Evolutionary conservation across 2,797 vertebrate genomes (phyloP).

Genomic region (Manis crassicaudata): DNA sequence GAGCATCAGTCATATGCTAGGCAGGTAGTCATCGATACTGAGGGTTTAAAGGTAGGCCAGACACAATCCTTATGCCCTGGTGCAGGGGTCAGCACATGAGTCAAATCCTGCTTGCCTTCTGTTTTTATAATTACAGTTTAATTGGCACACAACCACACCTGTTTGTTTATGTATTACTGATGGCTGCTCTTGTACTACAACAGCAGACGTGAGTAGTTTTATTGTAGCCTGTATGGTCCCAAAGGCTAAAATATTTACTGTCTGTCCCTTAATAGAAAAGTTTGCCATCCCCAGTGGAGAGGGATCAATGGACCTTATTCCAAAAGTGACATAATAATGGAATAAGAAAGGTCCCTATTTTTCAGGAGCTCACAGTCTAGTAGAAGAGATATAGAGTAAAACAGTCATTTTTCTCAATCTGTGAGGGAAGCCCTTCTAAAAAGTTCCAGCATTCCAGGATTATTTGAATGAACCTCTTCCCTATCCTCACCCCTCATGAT

Average conservation of each 20-base stretch:
- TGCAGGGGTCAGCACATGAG: not conserved
- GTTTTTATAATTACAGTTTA: not conserved
- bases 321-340: constrained; percentile 2
- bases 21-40: not conserved
- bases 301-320: not conserved
- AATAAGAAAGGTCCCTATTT: not conserved
- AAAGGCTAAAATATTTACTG: not conserved
- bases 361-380: not conserved
- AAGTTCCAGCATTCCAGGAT: not conserved
- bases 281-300: not conserved
- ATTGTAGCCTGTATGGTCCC: not conserved
- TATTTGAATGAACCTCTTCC: constrained; percentile 7
- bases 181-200: not conserved
- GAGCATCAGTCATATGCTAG: not conserved
- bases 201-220: not conserved
- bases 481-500: not conserved
- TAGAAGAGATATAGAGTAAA: not conserved
- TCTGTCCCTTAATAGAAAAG: not conserved
- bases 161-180: not conserved
- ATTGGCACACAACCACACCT: not conserved
- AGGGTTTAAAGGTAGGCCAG: not conserved
- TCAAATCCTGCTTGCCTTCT: not conserved
- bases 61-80: not conserved
- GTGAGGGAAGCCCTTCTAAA: not conserved
- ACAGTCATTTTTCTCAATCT: constrained; percentile 8